These are phyloP conservation scores for Campylomormyrus tamandua DNA, from an alignment of 2,113 vertebrate species.

Conservation along the genomic window DNA sequence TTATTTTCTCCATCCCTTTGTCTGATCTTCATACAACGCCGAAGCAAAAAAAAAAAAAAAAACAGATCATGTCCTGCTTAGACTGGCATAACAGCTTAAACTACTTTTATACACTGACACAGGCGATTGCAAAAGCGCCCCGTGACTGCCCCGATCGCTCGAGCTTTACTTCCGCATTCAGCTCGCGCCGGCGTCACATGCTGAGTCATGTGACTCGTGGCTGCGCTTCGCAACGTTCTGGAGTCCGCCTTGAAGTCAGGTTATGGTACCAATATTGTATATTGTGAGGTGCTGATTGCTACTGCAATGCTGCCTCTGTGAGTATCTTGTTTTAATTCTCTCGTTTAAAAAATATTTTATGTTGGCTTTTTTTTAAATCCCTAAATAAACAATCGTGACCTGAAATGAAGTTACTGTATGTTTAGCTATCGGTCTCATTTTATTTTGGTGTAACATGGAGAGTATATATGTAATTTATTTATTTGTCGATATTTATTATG, in stretches of 20 bases:
- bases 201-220: background rate
- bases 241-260: background rate
- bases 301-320: slow-evolving; percentile 45
- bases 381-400: background rate
- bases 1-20: background rate
- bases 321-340: slow-evolving; percentile 29
- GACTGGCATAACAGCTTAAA: background rate
- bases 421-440: background rate
- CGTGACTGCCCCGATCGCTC: background rate
- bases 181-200: background rate
- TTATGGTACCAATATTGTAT: background rate
- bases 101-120: background rate
- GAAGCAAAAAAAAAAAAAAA: background rate
- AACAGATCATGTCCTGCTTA: background rate
- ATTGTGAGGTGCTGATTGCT: background rate
- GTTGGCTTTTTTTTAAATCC: background rate
- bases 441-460: background rate
- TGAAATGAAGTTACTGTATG: background rate
- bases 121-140: background rate
- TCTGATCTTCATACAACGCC: background rate
- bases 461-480: background rate
- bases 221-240: background rate
- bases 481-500: background rate
- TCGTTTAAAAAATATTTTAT: background rate
- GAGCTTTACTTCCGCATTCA: background rate